Base-by-base conservation (phyloP, 92 coral and sea anemone species). In the Epizoanthus illoricatus region DNA sequence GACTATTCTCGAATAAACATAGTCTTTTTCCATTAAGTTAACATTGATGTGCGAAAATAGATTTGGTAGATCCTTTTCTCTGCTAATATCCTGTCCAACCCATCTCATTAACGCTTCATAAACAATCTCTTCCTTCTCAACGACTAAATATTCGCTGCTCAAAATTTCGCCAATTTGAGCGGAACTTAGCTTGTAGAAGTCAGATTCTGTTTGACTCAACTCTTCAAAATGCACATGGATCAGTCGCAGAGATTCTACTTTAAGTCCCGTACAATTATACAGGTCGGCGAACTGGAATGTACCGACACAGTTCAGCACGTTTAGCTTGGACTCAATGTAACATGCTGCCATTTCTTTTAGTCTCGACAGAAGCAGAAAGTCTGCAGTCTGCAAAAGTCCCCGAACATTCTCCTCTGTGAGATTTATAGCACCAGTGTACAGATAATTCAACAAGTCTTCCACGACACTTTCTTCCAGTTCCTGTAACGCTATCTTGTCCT, bases 281-380 rank as follows among this genome's bases (percentile, higher is more conserved):
- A 58, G 17, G 52, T 75, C 80, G 16, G 80, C 80, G 10, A 75
- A 75, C 67, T 75, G 80, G 19, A 75, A 75, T 4, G 17, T 33
- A 39, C 67, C 36, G 11, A 39, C 80, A 57, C 80, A 75, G 28
- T 75, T 59, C 54, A 75, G 41, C 17, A 75, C 5, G 39, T 59
- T 39, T 23, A 57, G 2, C n/a, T 75, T 23, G 13, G 80, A 57
- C n/a, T 75, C 80, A 3, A 75, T 75, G 28, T 57, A 75, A 54
- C 80, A 75, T 36, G 80, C 80, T 17, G 80, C 68, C 80, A 57
- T 75, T 75, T 75, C 80, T 57, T 75, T 75, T 12, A 75, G 80
- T 58, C 52, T 57, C 21, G 68, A 33, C 24, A 75, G 28, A 39
- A 75, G 80, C 80, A 75, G 60, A 39, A 75, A 75, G 17, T 75